Evolutionary conservation across 2,113 vertebrate species (phyloP), one percentile per base, ranked within the genome.

Genomic region (Menidia beryllina): DNA sequence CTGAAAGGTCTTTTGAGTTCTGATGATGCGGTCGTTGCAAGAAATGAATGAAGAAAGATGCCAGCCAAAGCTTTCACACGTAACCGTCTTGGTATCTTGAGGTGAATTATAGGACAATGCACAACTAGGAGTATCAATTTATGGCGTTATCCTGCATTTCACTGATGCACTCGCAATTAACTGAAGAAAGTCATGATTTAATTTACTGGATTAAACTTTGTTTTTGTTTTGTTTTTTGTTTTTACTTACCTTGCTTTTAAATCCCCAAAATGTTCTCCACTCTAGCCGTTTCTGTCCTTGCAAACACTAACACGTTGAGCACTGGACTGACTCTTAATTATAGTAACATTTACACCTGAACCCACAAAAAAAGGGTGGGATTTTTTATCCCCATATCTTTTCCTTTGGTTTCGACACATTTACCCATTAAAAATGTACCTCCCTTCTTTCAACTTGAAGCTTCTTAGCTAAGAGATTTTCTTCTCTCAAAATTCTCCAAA

Each of bases 361-460:
- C 47, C 71, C 71, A 69, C 63, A 59, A 59, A 65, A 72, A 57
- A 47, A 55, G 58, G 72, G 75, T 36, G 64, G 69, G 50, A 73
- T 21, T 38, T 59, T 77, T 80, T 77, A 71, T 63, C 77, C 83
- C 64, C 62, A 82, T 75, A 26, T 53, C 70, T 83, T 79, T 60
- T 62, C 47, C 86, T 86, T 81, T 58, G 54, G 12, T 87, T 83
- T 87, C 72, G 54, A 85, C 77, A 79, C 74, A 55, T 85, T 90
- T 61, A 56, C 64, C 86, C 85, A 91, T 84, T 89, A 86, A 86
- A 89, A 77, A 75, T 21, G 34, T 65, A 82, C 69, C 72, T 84
- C 77, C 73, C 66, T 75, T 84, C 74, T 88, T 88, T 84, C 78
- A 66, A 77, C 67, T 66, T 61, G 8, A 30, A n/a, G n/a, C 43